Evolutionary conservation across 2,797 vertebrate genomes (phyloP).

Genomic region (Urosaurus nigricauda): DNA sequence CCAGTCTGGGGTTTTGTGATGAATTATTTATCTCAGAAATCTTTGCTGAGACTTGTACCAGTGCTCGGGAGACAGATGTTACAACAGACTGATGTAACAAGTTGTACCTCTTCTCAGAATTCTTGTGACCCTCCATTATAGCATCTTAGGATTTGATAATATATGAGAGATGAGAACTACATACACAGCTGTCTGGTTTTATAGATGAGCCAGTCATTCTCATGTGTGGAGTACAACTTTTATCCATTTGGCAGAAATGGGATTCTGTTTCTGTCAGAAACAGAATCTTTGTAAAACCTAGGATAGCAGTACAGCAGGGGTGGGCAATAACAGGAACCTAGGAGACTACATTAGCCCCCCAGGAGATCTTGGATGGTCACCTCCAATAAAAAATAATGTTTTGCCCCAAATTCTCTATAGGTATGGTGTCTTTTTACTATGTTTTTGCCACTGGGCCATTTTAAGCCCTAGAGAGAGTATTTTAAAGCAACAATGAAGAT

Average conservation of each 20-base stretch:
- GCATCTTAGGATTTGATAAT: not conserved
- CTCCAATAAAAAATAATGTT: too few relatives aligned
- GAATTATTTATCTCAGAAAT: not conserved
- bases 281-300: rapidly evolving
- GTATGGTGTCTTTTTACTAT: too few relatives aligned
- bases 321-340: too few relatives aligned
- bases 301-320: rapidly evolving
- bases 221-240: not conserved
- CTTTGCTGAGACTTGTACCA: not conserved
- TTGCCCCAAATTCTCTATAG: too few relatives aligned
- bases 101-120: not conserved
- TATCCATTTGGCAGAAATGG: not conserved
- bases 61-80: not conserved
- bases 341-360: too few relatives aligned
- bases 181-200: slow-evolving; percentile 9
- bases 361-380: too few relatives aligned
- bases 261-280: rapidly evolving
- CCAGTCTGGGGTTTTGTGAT: not conserved
- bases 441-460: too few relatives aligned
- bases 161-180: not conserved
- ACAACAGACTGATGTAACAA: not conserved
- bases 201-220: not conserved
- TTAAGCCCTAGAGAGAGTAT: too few relatives aligned
- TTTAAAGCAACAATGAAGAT: too few relatives aligned
- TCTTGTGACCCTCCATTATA: not conserved